Percentiles rank a stretch among this genome's conserved stretches.
Evolutionary conservation across 2,797 vertebrate species (phyloP).

Genomic region (Sebastes umbrosus): DNA sequence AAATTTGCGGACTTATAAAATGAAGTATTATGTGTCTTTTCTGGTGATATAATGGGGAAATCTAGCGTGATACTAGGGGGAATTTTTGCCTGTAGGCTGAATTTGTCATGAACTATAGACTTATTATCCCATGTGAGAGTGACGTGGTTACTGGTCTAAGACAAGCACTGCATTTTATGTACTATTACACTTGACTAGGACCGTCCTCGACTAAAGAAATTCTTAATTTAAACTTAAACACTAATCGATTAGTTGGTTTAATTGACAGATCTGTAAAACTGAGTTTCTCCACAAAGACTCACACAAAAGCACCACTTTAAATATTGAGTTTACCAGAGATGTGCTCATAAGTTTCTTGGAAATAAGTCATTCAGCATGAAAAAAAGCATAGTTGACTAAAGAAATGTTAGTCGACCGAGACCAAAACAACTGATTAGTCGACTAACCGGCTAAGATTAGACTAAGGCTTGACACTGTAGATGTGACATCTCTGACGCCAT

Average conservation of each 20-base stretch:
- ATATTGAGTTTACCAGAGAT: too few species aligned
- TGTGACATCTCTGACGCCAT: too few species aligned
- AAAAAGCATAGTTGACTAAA: too few species aligned
- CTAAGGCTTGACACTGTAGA: too few species aligned
- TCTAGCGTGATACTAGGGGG: background rate
- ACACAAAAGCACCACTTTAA: too few species aligned
- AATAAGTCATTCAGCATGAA: too few species aligned
- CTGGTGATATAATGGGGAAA: background rate
- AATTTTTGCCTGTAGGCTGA: constrained; percentile 7
- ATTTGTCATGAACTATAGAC: constrained; percentile 6
- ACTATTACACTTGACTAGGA: background rate
- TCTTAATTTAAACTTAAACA: background rate
- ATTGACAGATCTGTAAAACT: background rate
- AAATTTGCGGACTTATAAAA: too few species aligned
- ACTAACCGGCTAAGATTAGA: too few species aligned
- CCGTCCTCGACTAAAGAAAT: background rate
- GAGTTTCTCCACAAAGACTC: too few species aligned
- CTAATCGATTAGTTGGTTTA: background rate
- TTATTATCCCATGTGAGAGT: background rate
- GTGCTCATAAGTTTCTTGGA: too few species aligned
- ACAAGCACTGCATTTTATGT: background rate
- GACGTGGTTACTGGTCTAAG: background rate
- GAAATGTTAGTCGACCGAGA: too few species aligned
- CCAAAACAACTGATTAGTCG: too few species aligned
- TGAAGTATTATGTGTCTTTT: background rate